Evolutionary conservation across 1,140 invertebrate species (phyloP), one percentile per base, ranked within the genome.

Genomic region (Lerema accius): DNA sequence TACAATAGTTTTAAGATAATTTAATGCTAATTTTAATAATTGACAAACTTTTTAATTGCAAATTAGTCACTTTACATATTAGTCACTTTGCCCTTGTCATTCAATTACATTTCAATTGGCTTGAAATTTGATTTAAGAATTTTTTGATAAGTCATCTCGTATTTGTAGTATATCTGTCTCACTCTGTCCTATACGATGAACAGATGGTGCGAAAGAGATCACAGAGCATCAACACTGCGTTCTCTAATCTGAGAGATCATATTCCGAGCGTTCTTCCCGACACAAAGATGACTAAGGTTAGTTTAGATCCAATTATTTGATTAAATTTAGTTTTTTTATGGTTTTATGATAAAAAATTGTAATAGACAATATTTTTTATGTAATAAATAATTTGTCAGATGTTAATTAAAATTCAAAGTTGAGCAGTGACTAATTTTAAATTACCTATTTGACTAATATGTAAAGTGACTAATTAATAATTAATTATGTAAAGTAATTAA

Each of bases 241-340:
- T 99, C 81, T 94, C 96, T 2, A 95, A 97, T 81, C 92, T 99
- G 1, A 92, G 98, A 11, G 97, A 97, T 59, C 96, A 96, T 85
- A 99, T 99, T 70, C 98, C 98, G 0, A 98, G 98, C 86, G 97
- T 99, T 4, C 97, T 97, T 0, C 94, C 96, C 2, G 98, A 99
- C 89, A 99, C 98, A 3, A 99, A 99, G 91, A 90, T 99, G 66
- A 97, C 96, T 17, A 98, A 98, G 91, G 93, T 94, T 90, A 88
- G 80, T 77, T 51, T 48, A 50, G 58, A n/a, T n/a, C n/a, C n/a
- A n/a, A n/a, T n/a, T n/a, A n/a, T n/a, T n/a, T n/a, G n/a, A n/a
- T n/a, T n/a, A n/a, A n/a, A n/a, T n/a, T 55, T 42, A 16, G 1
- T 53, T 40, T 37, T 37, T 49, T 60, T 39, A 26, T 50, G 48